Conservation (phyloP, 2,888 invertebrate species). For the Hemaris fuciformis region DNA sequence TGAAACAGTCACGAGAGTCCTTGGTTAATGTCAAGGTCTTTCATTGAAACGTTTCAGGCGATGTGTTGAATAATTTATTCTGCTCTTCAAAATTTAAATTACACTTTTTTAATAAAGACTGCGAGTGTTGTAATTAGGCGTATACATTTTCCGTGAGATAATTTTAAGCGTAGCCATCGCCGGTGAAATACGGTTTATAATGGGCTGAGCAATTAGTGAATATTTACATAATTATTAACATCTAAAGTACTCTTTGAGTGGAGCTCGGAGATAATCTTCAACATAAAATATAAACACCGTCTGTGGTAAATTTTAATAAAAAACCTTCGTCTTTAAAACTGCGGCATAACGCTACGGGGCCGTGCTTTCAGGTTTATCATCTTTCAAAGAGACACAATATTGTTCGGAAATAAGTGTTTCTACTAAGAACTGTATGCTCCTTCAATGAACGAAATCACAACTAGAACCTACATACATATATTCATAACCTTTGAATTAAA, state of each 20-base stretch:
- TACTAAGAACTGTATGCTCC: background rate
- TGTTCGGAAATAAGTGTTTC: background rate
- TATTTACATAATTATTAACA: slow-evolving; percentile 50
- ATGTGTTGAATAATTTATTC: background rate
- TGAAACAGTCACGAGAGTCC: background rate
- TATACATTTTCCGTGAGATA: slow-evolving; percentile 20
- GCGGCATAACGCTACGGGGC: background rate
- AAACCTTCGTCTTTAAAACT: background rate
- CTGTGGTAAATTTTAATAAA: slow-evolving; percentile 15
- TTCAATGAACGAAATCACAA: background rate
- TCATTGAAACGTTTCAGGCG: background rate
- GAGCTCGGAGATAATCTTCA: slow-evolving; percentile 29
- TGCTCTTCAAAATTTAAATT: background rate
- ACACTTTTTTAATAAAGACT: background rate
- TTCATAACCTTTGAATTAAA: no score
- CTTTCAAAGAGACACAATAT: background rate
- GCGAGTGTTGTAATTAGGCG: background rate
- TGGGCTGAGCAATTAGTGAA: slow-evolving; percentile 41
- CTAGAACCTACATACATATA: no score
- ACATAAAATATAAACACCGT: slow-evolving; percentile 27
- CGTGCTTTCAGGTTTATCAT: background rate
- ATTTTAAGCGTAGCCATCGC: slow-evolving; percentile 26
- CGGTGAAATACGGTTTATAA: slow-evolving; percentile 30
- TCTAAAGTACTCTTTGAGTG: slow-evolving; percentile 31
- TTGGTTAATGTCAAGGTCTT: background rate